Evolutionary conservation across 30 jellyfish, hydroid and myxozoan genomes (phyloP).

Genomic region (Hydra vulgaris): DNA sequence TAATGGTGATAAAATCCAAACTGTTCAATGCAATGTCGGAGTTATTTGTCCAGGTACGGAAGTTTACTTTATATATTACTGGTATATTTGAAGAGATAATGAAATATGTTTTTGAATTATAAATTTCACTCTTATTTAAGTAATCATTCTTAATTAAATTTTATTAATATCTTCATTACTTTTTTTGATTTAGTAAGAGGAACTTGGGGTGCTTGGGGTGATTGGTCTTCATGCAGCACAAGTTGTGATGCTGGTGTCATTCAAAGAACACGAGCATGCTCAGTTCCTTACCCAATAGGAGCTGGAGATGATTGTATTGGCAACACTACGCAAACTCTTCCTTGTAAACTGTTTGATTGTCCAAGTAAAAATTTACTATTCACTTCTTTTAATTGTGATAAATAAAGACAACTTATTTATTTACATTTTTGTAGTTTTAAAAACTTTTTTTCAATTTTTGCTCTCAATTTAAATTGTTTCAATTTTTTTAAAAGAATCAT

Average conservation of each 20-base stretch:
- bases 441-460: background rate
- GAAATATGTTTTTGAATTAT: no score
- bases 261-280: background rate
- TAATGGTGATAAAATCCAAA: no score
- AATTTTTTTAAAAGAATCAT: background rate
- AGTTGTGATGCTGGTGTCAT: background rate
- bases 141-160: no score
- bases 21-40: no score
- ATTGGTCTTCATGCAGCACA: background rate
- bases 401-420: no score
- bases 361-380: background rate
- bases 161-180: background rate
- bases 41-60: no score
- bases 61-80: no score
- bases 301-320: background rate
- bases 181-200: background rate
- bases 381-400: background rate
- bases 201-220: background rate
- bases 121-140: no score
- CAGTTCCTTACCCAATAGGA: background rate
- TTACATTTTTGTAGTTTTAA: background rate
- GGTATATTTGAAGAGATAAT: no score
- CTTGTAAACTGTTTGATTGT: background rate
- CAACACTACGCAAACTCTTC: background rate
- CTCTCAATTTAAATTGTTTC: background rate